These are phyloP conservation scores for Equus przewalskii DNA, from an alignment of 2,113 vertebrate species.

Conservation along the genomic window DNA sequence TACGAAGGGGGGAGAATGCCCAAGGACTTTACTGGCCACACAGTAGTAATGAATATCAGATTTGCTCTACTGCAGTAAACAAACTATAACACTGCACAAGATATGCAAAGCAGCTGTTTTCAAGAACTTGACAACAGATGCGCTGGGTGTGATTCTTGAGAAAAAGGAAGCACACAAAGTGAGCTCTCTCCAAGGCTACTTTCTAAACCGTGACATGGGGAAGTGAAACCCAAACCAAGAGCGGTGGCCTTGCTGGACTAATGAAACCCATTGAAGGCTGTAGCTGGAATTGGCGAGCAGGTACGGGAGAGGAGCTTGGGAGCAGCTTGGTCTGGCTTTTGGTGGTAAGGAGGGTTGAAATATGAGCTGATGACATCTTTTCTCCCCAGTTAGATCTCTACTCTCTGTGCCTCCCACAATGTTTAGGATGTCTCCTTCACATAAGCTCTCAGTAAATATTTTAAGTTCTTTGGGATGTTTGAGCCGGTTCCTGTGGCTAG, in stretches of 20 bases:
- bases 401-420: background rate
- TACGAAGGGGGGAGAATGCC: background rate
- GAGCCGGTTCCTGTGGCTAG: background rate
- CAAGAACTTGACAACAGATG: background rate
- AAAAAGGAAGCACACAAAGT: background rate
- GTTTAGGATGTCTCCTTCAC: background rate
- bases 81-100: background rate
- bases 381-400: background rate
- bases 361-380: background rate
- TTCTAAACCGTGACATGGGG: background rate
- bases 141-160: background rate
- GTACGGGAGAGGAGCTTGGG: fast-evolving
- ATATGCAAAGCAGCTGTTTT: background rate
- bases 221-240: background rate
- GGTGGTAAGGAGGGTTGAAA: fast-evolving
- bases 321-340: background rate
- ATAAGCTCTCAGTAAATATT: background rate
- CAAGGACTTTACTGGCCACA: background rate
- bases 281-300: background rate
- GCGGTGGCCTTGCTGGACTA: background rate
- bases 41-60: background rate
- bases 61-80: background rate
- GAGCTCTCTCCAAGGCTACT: background rate
- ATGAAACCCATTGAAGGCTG: too few relatives aligned
- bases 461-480: background rate